A percentile compares a stretch with the other conserved stretches of the same genome.
Conservation (phyloP, 2,113 vertebrate species). For the Gnathonemus longibarbis region DNA sequence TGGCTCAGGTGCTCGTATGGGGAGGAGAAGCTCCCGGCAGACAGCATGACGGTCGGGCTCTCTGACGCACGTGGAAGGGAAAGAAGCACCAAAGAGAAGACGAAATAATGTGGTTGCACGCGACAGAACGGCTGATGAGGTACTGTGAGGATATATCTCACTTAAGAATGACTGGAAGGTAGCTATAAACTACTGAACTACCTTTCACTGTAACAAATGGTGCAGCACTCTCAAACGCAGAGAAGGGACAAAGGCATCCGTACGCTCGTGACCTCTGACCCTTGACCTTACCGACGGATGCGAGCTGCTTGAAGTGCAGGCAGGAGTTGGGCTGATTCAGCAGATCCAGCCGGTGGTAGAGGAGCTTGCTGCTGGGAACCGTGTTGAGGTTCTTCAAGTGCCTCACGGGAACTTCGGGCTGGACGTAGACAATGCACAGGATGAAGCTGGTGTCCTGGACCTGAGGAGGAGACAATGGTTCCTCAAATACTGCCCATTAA, state of each 20-base stretch:
- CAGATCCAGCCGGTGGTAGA: slow-evolving; percentile 91
- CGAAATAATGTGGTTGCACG: neutral
- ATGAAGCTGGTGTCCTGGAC: slow-evolving; percentile 97
- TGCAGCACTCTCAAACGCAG: neutral
- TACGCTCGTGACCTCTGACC: neutral
- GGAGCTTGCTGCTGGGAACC: slow-evolving; percentile 87
- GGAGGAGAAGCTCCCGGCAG: slow-evolving; percentile 93
- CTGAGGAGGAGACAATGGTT: slow-evolving; percentile 45
- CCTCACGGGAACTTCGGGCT: slow-evolving; percentile 90
- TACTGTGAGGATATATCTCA: neutral
- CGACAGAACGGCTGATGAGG: neutral
- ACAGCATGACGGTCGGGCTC: slow-evolving; percentile 92
- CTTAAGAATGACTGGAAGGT: neutral
- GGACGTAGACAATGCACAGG: slow-evolving; percentile 92
- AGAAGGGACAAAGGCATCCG: neutral
- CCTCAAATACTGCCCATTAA: neutral
- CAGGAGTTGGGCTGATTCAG: slow-evolving; percentile 88
- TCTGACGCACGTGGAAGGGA: slow-evolving; percentile 54
- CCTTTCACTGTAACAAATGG: neutral
- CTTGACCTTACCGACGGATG: slow-evolving; percentile 75
- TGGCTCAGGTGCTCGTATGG: slow-evolving; percentile 96
- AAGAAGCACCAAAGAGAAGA: neutral
- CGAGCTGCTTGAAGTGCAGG: slow-evolving; percentile 95
- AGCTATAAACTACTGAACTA: neutral
- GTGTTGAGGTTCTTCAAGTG: slow-evolving; percentile 97